These are phyloP conservation scores for Lophius piscatorius DNA, from an alignment of 2,113 vertebrate species.

Conservation along the genomic window DNA sequence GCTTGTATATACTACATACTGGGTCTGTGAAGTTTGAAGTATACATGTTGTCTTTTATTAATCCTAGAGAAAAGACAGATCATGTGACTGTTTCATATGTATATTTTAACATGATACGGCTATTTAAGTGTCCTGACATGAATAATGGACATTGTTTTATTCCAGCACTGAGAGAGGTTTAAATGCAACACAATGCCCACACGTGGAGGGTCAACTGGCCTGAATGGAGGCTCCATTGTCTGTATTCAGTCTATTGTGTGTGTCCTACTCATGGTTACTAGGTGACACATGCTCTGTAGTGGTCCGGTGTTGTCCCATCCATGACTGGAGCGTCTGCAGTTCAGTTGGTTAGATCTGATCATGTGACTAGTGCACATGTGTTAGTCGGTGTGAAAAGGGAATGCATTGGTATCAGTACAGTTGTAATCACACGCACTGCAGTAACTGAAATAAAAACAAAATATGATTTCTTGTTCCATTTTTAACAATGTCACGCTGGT, in stretches of 20 bases:
- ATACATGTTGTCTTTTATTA: neutral
- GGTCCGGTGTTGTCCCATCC: neutral
- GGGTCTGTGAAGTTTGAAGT: neutral
- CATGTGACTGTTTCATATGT: neutral
- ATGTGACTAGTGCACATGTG: neutral
- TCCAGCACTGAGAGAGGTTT: neutral
- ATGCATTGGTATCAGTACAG: neutral
- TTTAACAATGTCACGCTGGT: too few relatives aligned
- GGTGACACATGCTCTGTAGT: conserved; percentile 18
- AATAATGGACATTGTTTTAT: conserved; percentile 4
- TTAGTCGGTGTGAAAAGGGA: neutral
- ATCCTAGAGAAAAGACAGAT: neutral
- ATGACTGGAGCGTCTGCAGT: neutral
- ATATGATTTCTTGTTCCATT: too few relatives aligned
- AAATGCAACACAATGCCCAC: conserved; percentile 25
- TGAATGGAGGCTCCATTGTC: conserved; percentile 58
- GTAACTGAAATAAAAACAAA: too few relatives aligned
- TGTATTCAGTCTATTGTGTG: too few relatives aligned
- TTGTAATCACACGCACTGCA: neutral
- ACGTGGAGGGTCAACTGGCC: conserved; percentile 48
- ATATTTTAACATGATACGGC: too few relatives aligned
- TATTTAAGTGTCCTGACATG: conserved; percentile 3
- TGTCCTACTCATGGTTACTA: conserved; percentile 36
- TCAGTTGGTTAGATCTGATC: neutral
- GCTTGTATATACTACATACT: neutral